phyloP scores from a whole-genome alignment of 2,797 vertebrate species.

The Numenius phaeopus region DNA sequence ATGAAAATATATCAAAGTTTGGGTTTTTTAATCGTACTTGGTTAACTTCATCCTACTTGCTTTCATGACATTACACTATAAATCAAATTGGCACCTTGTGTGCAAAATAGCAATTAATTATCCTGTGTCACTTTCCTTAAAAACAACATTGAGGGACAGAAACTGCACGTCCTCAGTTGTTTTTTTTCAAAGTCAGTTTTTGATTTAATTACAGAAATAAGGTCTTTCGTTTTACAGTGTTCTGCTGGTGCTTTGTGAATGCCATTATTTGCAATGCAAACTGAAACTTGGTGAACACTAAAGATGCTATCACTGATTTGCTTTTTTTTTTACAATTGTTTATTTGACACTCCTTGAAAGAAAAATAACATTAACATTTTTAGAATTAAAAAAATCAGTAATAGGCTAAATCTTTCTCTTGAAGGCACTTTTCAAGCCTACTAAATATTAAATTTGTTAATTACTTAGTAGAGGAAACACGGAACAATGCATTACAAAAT shows the following conservation, averaged over 20 bases:
- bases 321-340: background rate
- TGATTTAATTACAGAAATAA: background rate
- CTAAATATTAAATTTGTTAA: background rate
- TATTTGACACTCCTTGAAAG: background rate
- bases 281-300: background rate
- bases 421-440: background rate
- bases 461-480: background rate
- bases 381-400: background rate
- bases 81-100: background rate
- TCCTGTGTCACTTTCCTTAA: background rate
- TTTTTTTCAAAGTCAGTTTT: background rate
- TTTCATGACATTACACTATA: background rate
- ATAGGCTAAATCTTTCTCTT: background rate
- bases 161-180: background rate
- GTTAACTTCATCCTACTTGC: background rate
- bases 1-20: background rate
- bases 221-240: background rate
- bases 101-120: background rate
- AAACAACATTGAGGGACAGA: background rate
- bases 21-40: background rate
- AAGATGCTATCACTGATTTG: background rate
- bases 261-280: background rate
- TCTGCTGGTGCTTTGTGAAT: background rate
- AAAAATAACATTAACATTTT: background rate
- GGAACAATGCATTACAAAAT: background rate